Conservation (phyloP, 1,140 invertebrate species). For the Steinernema khuongi region DNA sequence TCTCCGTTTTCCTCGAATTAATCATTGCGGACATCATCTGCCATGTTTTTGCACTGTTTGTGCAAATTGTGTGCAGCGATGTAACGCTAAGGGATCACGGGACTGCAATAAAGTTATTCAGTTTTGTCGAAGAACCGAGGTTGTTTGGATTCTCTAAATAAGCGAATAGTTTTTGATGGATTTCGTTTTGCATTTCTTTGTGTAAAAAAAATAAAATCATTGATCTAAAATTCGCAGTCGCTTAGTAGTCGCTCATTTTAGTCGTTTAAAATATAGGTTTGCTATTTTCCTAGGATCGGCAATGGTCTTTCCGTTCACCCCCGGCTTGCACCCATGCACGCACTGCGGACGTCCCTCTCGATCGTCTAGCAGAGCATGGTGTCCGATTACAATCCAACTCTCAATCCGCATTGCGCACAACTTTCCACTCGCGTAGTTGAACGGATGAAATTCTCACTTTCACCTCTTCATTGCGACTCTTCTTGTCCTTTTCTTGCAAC, state of each 20-base stretch:
- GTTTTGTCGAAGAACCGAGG: no score
- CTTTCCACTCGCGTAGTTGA: not conserved
- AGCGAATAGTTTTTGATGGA: no score
- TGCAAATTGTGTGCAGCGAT: not conserved
- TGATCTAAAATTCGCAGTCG: no score
- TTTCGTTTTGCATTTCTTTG: no score
- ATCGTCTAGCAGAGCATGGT: not conserved
- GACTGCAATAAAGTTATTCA: no score
- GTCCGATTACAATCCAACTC: constrained; percentile 9
- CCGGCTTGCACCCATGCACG: no score
- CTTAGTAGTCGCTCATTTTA: no score
- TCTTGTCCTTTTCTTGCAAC: not conserved
- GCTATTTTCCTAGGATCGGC: not conserved
- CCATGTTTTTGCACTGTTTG: not conserved
- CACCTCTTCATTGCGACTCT: not conserved
- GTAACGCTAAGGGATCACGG: no score
- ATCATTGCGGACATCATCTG: not conserved
- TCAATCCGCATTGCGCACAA: not conserved
- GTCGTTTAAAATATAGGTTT: no score
- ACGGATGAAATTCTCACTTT: not conserved
- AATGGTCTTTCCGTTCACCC: no score
- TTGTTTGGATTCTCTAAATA: no score
- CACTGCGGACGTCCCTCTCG: not conserved
- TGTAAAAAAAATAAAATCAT: no score
- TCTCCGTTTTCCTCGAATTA: not conserved